Conservation (phyloP, 2,888 invertebrate species). For the Cataglyphis altisquamis region DNA sequence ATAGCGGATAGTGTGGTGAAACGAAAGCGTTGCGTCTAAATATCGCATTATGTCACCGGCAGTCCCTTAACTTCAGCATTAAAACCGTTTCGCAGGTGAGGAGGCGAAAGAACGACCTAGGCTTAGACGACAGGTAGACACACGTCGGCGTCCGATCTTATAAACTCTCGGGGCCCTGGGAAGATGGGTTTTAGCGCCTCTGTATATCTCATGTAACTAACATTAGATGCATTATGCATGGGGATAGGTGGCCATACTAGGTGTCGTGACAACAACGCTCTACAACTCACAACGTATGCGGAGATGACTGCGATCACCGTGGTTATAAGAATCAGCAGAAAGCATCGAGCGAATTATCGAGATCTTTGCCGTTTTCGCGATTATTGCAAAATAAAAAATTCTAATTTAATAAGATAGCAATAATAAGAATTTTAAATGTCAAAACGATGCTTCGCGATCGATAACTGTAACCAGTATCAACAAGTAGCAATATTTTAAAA, state of each 20-base stretch:
- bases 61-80: slow-evolving; percentile 12
- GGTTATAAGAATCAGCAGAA: slow-evolving; percentile 11
- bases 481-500: slow-evolving; percentile 2
- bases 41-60: slow-evolving; percentile 38
- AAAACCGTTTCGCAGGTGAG: slow-evolving; percentile 64
- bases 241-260: slow-evolving; percentile 77
- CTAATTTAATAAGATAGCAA: background rate
- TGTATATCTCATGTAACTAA: slow-evolving; percentile 83
- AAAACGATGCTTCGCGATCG: background rate
- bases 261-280: slow-evolving; percentile 78
- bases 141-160: slow-evolving; percentile 77
- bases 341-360: background rate
- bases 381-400: background rate
- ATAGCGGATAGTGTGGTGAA: background rate
- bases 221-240: slow-evolving; percentile 85
- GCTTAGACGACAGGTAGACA: slow-evolving; percentile 81
- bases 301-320: slow-evolving; percentile 9
- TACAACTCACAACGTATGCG: slow-evolving; percentile 60
- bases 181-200: slow-evolving; percentile 78
- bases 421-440: slow-evolving; percentile 1
- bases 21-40: slow-evolving; percentile 25
- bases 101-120: slow-evolving; percentile 68
- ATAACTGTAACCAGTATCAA: background rate
- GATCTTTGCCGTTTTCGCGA: background rate
- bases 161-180: slow-evolving; percentile 70